phyloP scores from a whole-genome alignment of 2,113 vertebrate species.

The Nothocercus nigrocapillus region DNA sequence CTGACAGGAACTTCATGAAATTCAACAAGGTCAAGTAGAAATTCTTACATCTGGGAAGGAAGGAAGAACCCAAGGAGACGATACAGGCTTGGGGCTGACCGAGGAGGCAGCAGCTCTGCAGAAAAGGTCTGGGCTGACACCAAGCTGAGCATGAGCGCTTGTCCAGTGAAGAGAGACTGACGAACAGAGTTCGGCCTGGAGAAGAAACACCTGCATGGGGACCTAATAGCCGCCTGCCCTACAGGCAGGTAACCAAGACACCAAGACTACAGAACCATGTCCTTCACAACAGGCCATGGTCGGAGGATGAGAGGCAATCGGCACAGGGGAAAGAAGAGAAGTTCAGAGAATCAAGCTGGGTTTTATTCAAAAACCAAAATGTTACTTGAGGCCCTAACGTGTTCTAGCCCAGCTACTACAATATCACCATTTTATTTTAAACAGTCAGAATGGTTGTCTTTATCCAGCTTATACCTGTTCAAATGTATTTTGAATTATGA shows the following conservation, averaged over 20 bases:
- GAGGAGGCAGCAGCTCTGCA: not conserved
- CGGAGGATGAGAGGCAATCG: not conserved
- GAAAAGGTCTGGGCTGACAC: not conserved
- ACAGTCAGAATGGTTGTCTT: not conserved
- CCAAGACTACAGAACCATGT: not conserved
- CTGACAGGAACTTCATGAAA: not conserved
- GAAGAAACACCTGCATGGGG: not conserved
- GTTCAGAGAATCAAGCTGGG: not conserved
- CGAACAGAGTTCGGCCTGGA: not conserved
- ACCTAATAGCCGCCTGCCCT: not conserved
- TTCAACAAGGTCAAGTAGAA: not conserved
- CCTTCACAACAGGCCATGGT: not conserved
- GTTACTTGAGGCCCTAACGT: not conserved
- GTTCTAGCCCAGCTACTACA: not conserved
- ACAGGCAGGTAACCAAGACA: not conserved
- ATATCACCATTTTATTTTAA: not conserved
- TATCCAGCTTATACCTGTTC: not conserved
- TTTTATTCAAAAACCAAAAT: not conserved
- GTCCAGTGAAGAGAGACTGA: not conserved
- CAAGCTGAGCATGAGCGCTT: not conserved
- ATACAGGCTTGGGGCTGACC: not conserved
- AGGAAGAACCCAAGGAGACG: not conserved
- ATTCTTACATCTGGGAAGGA: not conserved
- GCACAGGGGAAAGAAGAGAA: not conserved
- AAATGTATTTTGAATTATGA: not conserved